Evolutionary conservation across 1,140 invertebrate genomes (phyloP).

Genomic region (Pectinophora gossypiella): DNA sequence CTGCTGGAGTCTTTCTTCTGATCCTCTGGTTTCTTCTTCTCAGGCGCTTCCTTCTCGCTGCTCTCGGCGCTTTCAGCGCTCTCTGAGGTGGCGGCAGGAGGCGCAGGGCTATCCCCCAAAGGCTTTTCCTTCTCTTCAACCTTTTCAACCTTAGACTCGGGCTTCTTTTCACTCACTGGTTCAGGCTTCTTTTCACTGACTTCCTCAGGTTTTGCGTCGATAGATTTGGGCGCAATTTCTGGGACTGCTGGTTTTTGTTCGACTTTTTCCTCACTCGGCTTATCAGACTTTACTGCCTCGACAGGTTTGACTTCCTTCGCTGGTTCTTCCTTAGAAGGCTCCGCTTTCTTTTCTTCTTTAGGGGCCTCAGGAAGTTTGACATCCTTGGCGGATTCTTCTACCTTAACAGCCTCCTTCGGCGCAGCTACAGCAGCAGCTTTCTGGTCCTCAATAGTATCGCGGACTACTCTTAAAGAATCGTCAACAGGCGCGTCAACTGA

Average conservation of each 20-base stretch:
- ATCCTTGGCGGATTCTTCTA: neutral
- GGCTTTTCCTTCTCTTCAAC: constrained; percentile 6
- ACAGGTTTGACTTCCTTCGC: neutral
- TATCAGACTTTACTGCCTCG: constrained; percentile 8
- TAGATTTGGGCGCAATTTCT: constrained; percentile 11
- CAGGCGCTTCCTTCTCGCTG: constrained; percentile 24
- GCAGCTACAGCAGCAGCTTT: neutral
- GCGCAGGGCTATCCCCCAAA: constrained; percentile 23
- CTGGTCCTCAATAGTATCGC: constrained; percentile 48
- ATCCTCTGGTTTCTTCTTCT: constrained; percentile 18
- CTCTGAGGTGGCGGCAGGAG: constrained; percentile 34
- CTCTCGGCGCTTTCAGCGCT: constrained; percentile 47
- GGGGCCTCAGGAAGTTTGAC: constrained; percentile 14
- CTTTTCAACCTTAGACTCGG: constrained; percentile 13
- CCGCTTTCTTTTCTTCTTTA: constrained; percentile 10
- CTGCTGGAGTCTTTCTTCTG: constrained; percentile 22
- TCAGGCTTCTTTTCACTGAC: constrained; percentile 22
- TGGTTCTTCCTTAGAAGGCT: constrained; percentile 15
- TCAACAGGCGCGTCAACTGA: constrained; percentile 14
- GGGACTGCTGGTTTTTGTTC: constrained; percentile 18
- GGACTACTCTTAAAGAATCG: constrained; percentile 45
- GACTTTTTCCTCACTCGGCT: constrained; percentile 8
- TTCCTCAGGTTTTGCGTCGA: neutral
- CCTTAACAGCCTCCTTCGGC: neutral
- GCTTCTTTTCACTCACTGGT: constrained; percentile 14